These are phyloP conservation scores for Leucosticte australis DNA, from an alignment of 2,113 vertebrate species.

Conservation along the genomic window DNA sequence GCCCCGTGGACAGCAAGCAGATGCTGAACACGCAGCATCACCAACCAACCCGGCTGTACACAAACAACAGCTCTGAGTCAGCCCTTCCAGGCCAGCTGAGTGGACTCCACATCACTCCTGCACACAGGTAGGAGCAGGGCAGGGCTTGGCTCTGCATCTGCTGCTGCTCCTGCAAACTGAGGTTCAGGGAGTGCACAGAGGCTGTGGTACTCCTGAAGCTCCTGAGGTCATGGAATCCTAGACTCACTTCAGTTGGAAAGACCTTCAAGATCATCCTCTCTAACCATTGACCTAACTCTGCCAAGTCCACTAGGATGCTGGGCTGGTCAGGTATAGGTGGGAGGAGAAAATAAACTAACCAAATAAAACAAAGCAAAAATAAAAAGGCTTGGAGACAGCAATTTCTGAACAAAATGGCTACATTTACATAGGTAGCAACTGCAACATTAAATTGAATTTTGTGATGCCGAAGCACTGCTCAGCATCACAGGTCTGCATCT, in stretches of 20 bases:
- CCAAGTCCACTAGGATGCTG: background rate
- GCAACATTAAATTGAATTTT: background rate
- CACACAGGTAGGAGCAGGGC: constrained; percentile 77
- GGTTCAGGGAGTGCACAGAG: background rate
- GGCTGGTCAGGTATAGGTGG: background rate
- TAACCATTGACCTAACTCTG: background rate
- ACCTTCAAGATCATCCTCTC: background rate
- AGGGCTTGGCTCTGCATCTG: fast-evolving
- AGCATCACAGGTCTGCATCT: background rate
- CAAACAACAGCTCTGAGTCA: constrained; percentile 73
- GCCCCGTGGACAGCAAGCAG: constrained; percentile 73
- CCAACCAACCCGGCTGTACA: constrained; percentile 76
- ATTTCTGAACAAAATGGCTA: background rate
- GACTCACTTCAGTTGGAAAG: background rate
- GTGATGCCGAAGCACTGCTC: background rate
- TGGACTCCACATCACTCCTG: constrained; percentile 79
- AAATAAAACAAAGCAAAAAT: background rate
- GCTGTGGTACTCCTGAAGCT: background rate
- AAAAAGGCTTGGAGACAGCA: background rate
- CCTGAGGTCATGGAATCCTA: background rate
- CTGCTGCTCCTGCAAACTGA: fast-evolving
- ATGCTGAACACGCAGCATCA: constrained; percentile 79
- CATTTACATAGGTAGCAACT: background rate
- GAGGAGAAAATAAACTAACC: background rate
- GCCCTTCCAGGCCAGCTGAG: constrained; percentile 83